A percentile compares a stretch with the other conserved stretches of the same genome.
Conservation (phyloP, 2,797 vertebrate species). For the Propithecus perrieri region DNA sequence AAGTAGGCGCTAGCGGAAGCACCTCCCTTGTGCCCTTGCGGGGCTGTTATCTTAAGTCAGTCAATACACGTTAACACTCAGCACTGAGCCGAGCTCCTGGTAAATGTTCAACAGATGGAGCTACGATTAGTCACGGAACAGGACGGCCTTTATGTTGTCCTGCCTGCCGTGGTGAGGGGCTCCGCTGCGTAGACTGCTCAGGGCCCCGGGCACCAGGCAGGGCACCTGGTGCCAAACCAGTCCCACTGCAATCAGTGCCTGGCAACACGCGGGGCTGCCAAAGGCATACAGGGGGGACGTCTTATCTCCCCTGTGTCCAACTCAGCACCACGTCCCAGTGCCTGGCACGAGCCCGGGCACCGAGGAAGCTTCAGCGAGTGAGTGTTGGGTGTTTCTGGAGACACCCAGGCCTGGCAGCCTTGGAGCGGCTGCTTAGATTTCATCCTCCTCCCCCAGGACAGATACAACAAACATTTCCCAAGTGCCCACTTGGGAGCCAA, state of each 20-base stretch:
- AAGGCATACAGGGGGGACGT: neutral
- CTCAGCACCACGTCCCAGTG: rapidly evolving
- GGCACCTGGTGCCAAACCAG: neutral
- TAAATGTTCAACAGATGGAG: rapidly evolving
- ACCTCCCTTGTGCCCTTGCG: rapidly evolving
- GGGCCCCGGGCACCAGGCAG: neutral
- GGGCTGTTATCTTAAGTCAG: neutral
- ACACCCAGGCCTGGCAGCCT: neutral
- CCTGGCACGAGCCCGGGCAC: neutral
- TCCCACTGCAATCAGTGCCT: neutral
- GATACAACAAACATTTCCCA: neutral
- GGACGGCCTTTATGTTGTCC: rapidly evolving
- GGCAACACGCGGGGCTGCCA: rapidly evolving
- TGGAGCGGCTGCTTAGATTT: neutral
- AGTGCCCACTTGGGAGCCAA: neutral
- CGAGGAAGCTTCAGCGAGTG: rapidly evolving
- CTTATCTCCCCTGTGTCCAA: neutral
- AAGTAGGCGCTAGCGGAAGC: neutral
- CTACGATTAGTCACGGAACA: neutral
- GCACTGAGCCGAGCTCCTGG: neutral
- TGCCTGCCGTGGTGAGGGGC: neutral
- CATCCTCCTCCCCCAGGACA: neutral
- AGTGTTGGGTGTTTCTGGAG: neutral
- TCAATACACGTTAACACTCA: rapidly evolving
- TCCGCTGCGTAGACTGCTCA: neutral